Base-by-base conservation (phyloP, 2,888 invertebrate species). In the Atrina japonica region DNA sequence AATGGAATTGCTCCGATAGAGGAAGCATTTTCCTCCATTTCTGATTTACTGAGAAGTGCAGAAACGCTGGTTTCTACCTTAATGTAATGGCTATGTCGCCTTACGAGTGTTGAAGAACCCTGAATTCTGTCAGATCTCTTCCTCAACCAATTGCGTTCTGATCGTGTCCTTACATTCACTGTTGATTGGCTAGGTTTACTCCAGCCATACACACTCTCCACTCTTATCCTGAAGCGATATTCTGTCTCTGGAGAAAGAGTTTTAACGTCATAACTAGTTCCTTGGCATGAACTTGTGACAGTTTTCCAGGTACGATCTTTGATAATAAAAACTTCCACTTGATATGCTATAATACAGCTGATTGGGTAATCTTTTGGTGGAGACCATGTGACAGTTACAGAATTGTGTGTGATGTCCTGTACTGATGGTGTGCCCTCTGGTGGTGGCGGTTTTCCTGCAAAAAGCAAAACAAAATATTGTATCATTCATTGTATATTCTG, bases 151-250 rank as follows among this genome's bases (percentile, higher is more conserved):
- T 47, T 52, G 18, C 50, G 68, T 11, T 72, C 64, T 3, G 68
- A 58, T 55, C 76, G 77, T 1, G 86, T 85, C 41, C 76, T 71
- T 25, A 83, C 73, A n/a, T 76, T 49, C 95, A 83, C 82, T 0
- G 87, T 84, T 1, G 75, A 59, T 11, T 75, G 63, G 71, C 86
- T 81, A 16, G 85, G 82, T 61, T 85, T 84, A 68, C 87, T 83
- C 40, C 76, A 67, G 6, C 86, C 86, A 58, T 67, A 77, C 25
- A 85, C 63, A 71, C 86, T 87, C 75, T 86, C 85, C 3, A 84
- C 83, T n/a, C 84, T 66, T 6, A 86, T 81, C 16, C 85, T 76
- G 56, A 87, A 86, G 43, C 77, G 56, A 63, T 86, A 87, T 11
- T 72, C 64, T 1, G 80, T 74, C 66, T 83, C 78, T 1, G 85